A percentile compares a stretch with the other conserved stretches of the same genome.
phyloP scores from a whole-genome alignment of 2,888 invertebrate genomes.

The Helicoverpa assulta region DNA sequence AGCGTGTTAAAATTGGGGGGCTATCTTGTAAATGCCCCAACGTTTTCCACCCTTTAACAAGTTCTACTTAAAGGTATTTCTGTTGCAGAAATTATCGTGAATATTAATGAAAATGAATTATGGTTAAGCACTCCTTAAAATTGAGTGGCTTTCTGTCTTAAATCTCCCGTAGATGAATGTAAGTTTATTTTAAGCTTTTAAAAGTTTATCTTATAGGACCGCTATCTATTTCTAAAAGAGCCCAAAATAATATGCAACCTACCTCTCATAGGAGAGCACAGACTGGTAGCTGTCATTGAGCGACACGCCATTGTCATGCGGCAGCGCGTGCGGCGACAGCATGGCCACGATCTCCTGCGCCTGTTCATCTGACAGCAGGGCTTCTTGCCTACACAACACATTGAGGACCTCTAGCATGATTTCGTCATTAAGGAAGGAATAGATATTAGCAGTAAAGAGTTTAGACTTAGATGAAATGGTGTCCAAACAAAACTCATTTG shows the following conservation, averaged over 20 bases:
- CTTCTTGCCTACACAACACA: conserved; percentile 92
- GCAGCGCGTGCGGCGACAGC: conserved; percentile 91
- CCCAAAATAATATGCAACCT: conserved; percentile 12
- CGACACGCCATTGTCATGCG: conserved; percentile 87
- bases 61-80: no score
- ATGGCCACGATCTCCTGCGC: conserved; percentile 96
- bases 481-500: neutral
- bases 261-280: conserved; percentile 90
- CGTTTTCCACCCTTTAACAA: no score
- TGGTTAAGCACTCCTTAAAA: no score
- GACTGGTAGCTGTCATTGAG: conserved; percentile 91
- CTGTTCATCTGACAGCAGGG: conserved; percentile 96
- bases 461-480: neutral
- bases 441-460: neutral
- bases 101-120: no score
- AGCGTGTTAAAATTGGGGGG: no score
- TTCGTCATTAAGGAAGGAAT: neutral
- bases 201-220: no score
- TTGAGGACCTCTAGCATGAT: conserved; percentile 1
- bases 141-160: no score
- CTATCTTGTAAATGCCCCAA: no score
- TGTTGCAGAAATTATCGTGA: no score
- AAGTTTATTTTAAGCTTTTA: no score
- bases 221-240: no score
- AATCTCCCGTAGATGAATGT: no score